These are phyloP conservation scores for Drosophila kohkoa DNA, from an alignment of 1,140 invertebrate species.

Conservation along the genomic window DNA sequence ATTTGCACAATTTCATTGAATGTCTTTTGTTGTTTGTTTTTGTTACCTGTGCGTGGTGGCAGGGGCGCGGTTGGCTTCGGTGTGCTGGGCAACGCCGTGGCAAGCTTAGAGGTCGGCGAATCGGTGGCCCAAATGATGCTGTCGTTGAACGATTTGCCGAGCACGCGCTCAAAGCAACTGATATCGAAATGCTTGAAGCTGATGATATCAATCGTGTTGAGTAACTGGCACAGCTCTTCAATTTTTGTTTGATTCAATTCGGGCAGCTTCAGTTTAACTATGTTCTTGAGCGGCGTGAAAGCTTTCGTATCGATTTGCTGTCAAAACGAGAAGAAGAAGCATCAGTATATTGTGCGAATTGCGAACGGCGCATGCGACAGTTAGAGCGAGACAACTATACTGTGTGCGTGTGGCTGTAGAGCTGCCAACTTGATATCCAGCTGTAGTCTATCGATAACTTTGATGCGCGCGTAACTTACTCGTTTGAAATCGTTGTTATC, in stretches of 20 bases:
- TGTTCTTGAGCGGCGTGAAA: conserved; percentile 73
- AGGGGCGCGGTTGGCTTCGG: conserved; percentile 42
- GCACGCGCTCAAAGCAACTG: conserved; percentile 77
- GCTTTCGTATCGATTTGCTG: conserved; percentile 84
- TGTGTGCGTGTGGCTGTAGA: neutral
- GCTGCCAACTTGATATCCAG: conserved; percentile 39
- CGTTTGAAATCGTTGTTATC: conserved; percentile 84
- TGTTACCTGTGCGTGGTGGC: conserved; percentile 62
- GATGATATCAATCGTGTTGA: conserved; percentile 79
- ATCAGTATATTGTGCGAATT: neutral
- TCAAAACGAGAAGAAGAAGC: conserved; percentile 44
- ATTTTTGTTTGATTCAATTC: conserved; percentile 69
- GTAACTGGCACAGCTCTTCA: conserved; percentile 72
- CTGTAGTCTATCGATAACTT: conserved; percentile 43
- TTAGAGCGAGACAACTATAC: conserved; percentile 59
- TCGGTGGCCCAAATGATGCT: conserved; percentile 74
- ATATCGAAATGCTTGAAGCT: conserved; percentile 74
- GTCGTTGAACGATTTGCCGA: conserved; percentile 79
- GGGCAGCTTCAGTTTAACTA: conserved; percentile 79
- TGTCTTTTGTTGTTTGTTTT: neutral
- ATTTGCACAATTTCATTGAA: neutral
- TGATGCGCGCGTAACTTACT: conserved; percentile 60
- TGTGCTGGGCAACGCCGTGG: conserved; percentile 45
- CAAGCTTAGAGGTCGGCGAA: conserved; percentile 46
- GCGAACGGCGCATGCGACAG: conserved; percentile 28